phyloP scores from a whole-genome alignment of 2,797 vertebrate species.

The Cirrhinus molitorella region DNA sequence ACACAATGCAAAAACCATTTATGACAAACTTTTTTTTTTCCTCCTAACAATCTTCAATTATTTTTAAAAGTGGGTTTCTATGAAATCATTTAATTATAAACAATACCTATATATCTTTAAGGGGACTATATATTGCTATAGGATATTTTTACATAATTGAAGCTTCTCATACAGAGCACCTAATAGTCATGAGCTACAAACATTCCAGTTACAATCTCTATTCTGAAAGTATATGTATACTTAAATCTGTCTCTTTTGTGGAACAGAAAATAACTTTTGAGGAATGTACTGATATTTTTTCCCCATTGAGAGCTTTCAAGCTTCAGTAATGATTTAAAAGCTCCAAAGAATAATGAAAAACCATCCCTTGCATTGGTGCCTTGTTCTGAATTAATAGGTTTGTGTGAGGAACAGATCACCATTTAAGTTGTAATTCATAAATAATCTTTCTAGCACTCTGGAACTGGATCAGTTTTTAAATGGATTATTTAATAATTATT shows the following conservation, averaged over 20 bases:
- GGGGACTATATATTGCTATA: slow-evolving; percentile 24
- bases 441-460: not conserved
- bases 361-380: not conserved
- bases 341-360: not conserved
- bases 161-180: slow-evolving; percentile 6
- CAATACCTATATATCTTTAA: slow-evolving; percentile 34
- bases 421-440: not conserved
- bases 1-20: not conserved
- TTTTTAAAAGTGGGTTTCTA: slow-evolving; percentile 41
- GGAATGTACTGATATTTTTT: not conserved
- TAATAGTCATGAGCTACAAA: slow-evolving; percentile 11
- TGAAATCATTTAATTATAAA: slow-evolving; percentile 43
- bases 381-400: not conserved
- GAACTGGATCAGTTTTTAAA: not conserved
- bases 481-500: not conserved
- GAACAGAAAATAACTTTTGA: not conserved
- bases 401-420: not conserved
- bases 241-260: not conserved
- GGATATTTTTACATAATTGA: slow-evolving; percentile 30
- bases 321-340: not conserved
- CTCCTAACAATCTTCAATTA: slow-evolving; percentile 6
- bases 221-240: not conserved
- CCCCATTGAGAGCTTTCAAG: not conserved
- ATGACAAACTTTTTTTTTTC: not conserved
- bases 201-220: slow-evolving; percentile 6